These are phyloP conservation scores for Eilema griseolum DNA, from an alignment of 2,888 invertebrate species.

Conservation along the genomic window DNA sequence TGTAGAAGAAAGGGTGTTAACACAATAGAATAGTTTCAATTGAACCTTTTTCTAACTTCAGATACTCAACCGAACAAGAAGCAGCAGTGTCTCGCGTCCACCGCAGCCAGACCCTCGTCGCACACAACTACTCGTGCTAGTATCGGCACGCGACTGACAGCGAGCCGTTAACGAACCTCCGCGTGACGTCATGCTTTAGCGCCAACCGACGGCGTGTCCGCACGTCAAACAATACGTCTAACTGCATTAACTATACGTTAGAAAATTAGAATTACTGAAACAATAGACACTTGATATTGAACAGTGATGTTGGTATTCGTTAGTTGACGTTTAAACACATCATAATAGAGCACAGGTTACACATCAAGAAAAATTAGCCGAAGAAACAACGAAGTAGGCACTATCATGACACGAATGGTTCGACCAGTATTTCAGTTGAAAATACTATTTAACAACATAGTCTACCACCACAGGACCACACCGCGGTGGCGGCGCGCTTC, in stretches of 20 bases:
- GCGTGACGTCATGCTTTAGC: slow-evolving; percentile 82
- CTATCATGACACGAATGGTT: too few species aligned
- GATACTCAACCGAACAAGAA: slow-evolving; percentile 78
- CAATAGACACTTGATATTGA: neutral
- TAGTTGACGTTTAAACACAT: neutral
- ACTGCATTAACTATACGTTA: neutral
- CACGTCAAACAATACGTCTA: slow-evolving; percentile 21
- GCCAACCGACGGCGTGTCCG: slow-evolving; percentile 46
- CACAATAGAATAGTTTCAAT: neutral
- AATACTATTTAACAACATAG: too few species aligned
- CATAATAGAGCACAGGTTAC: neutral
- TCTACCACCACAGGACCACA: too few species aligned
- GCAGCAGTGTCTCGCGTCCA: slow-evolving; percentile 68
- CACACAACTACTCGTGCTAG: slow-evolving; percentile 74
- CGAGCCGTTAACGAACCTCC: slow-evolving; percentile 61
- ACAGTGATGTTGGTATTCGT: slow-evolving; percentile 1
- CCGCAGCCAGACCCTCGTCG: slow-evolving; percentile 65
- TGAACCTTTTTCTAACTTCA: slow-evolving; percentile 46
- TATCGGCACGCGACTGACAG: slow-evolving; percentile 77
- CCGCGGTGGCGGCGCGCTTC: too few species aligned
- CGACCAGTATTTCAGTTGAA: too few species aligned
- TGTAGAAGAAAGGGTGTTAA: too few species aligned
- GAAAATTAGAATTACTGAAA: neutral
- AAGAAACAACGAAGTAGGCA: too few species aligned
- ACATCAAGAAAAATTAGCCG: too few species aligned